Base-by-base conservation (phyloP, 2,888 invertebrate genomes). In the Amphipyra tragopoginis region DNA sequence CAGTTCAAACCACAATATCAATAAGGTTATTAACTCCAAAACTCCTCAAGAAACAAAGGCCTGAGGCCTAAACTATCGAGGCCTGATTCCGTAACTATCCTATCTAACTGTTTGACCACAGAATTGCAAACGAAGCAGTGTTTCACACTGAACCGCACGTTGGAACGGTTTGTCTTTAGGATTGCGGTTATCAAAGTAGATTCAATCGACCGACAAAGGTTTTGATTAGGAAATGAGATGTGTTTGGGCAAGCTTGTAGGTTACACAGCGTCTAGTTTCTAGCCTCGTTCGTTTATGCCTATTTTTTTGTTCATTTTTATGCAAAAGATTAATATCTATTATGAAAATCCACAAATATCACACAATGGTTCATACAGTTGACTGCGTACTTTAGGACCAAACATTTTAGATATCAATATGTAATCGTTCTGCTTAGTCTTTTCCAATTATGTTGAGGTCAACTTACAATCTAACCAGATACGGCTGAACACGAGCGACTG, bases 41-140 rank as follows among this genome's bases (percentile, higher is more conserved):
- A 2, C 26, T 29, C 8, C 2, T 4, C 15, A 33, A 38, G 26
- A 54, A 29, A 11, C 11, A 45, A 15, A 39, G n/a, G 4, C 9
- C 14, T 0, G 13, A 39, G n/a, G 4, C 9, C 14, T 0, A 21
- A 49, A 9, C 33, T 33, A 40, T 36, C 9, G 15, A 9, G 2
- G 13, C 36, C 14, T 40, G 51, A 26, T 52, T 15, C 21, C 7
- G 33, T 15, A 47, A 64, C 45, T 36, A 21, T 13, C 38, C 29
- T n/a, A n/a, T n/a, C n/a, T 6, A 39, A 45, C 38, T n/a, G 34
- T 55, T 15, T 33, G 5, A 67, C 67, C 67, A 15, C 65, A 52
- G 10, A 58, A 52, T 15, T 42, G 56, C 48, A 57, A 67, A 70
- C 43, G 51, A 36, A 51, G 36, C 43, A n/a, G 10, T 4, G 55